These are phyloP conservation scores for Pycnonotus jocosus DNA, from an alignment of 2,113 vertebrate genomes.

Conservation along the genomic window DNA sequence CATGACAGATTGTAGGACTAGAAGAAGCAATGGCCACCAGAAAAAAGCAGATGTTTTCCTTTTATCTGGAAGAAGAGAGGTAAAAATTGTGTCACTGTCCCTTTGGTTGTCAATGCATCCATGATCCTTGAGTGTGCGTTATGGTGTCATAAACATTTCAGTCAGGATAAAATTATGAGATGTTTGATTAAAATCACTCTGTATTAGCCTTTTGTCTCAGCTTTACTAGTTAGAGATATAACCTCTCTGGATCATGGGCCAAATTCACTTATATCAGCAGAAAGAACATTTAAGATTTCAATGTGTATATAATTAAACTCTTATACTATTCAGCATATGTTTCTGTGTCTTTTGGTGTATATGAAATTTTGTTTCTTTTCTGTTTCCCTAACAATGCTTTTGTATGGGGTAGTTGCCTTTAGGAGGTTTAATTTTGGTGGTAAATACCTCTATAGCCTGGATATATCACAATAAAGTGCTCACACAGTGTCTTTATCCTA, in stretches of 20 bases:
- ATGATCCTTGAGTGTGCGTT: not conserved
- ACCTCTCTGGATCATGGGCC: not conserved
- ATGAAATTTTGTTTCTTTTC: not conserved
- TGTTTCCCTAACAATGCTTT: not conserved
- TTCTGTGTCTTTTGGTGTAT: not conserved
- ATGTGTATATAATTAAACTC: not conserved
- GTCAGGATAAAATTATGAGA: not conserved
- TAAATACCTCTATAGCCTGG: not conserved
- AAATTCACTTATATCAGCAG: not conserved
- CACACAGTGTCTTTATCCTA: not conserved
- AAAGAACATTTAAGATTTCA: not conserved
- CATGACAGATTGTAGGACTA: not conserved
- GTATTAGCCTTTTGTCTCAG: not conserved
- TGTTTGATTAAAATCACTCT: not conserved
- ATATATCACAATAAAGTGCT: not conserved
- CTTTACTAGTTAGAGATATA: not conserved
- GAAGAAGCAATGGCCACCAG: not conserved
- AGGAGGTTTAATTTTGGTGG: slow-evolving; percentile 11
- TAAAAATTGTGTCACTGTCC: not conserved
- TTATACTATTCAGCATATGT: not conserved
- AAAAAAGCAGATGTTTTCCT: not conserved
- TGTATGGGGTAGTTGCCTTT: not conserved
- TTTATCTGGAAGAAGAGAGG: not conserved
- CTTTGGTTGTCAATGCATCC: not conserved
- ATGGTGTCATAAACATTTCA: not conserved